Evolutionary conservation across 2,113 vertebrate genomes (phyloP), one percentile per base, ranked within the genome.

Genomic region (Arizona elegans): DNA sequence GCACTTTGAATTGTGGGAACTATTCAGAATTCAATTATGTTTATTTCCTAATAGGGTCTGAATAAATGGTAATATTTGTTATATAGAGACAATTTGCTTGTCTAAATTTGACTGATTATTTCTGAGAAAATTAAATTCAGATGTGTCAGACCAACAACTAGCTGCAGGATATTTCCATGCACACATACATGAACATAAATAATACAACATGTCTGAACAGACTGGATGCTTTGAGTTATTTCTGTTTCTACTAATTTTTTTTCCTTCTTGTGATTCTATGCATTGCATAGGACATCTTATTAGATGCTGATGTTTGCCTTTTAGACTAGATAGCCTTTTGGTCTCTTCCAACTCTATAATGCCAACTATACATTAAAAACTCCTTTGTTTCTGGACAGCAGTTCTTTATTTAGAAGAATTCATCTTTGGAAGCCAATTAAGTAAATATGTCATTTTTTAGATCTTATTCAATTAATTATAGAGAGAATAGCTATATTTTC

Each of bases 341-440:
- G 21, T 86, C 21, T 90, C 21, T 93, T 90, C 89, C 75, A 86
- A 59, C 54, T 53, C 55, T 65, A 19, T 43, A 26, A 88, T 86
- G 19, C 65, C 89, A 92, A 90, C 23, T 65, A 54, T 56, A 89
- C 19, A 85, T 81, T 38, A 75, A 87, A 89, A 86, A n/a, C 23
- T 62, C 19, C n/a, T 53, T 87, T 87, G 29, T 62, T 86, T 54
- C 17, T 43, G 86, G 59, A 24, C 29, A 24, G 81, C 23, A 87
- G 65, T 70, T 70, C 54, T 62, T 52, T 43, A 5, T 29, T 89
- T 86, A 56, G 92, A 96, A 86, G 93, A 59, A 86, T 90, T 11
- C 62, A 95, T 91, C 88, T 90, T 54, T 65, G 93, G 91, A 95
- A 96, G 94, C 24, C n/a, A 54, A 33, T 89, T 33, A 56, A 92